These are phyloP conservation scores for Sphinx pinastri DNA, from an alignment of 2,888 invertebrate species.

Conservation along the genomic window DNA sequence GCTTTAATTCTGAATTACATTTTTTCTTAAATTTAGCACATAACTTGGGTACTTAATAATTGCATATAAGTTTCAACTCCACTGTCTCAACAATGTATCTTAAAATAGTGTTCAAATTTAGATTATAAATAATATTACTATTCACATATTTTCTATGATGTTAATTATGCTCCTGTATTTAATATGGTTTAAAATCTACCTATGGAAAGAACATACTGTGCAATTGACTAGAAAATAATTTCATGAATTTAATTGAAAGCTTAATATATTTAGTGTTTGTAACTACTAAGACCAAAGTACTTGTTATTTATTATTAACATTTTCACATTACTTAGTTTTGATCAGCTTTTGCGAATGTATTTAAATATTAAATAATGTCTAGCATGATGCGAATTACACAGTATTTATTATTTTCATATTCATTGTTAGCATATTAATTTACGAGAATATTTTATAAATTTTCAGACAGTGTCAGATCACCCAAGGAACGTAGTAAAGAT, in stretches of 20 bases:
- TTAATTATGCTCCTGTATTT: too few relatives aligned
- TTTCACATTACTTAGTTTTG: neutral
- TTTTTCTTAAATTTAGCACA: too few relatives aligned
- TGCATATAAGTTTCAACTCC: too few relatives aligned
- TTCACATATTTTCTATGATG: too few relatives aligned
- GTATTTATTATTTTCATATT: neutral
- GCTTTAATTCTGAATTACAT: too few relatives aligned
- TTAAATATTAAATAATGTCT: neutral
- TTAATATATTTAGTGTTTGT: neutral
- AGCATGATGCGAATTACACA: neutral
- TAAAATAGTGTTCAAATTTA: too few relatives aligned
- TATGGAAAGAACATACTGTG: too few relatives aligned
- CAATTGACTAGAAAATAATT: too few relatives aligned
- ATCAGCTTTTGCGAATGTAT: neutral
- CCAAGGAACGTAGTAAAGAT: constrained; percentile 90
- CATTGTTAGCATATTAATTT: constrained; percentile 1
- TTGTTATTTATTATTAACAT: neutral
- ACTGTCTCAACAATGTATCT: too few relatives aligned
- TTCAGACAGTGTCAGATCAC: constrained; percentile 79
- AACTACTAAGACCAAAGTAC: neutral
- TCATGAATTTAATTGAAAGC: neutral
- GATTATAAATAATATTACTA: too few relatives aligned
- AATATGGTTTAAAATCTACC: too few relatives aligned
- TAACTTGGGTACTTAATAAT: too few relatives aligned
- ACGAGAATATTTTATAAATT: constrained; percentile 35